Evolutionary conservation across 1,140 invertebrate species (phyloP), one percentile per base, ranked within the genome.

Genomic region (Agrypnia vestita): DNA sequence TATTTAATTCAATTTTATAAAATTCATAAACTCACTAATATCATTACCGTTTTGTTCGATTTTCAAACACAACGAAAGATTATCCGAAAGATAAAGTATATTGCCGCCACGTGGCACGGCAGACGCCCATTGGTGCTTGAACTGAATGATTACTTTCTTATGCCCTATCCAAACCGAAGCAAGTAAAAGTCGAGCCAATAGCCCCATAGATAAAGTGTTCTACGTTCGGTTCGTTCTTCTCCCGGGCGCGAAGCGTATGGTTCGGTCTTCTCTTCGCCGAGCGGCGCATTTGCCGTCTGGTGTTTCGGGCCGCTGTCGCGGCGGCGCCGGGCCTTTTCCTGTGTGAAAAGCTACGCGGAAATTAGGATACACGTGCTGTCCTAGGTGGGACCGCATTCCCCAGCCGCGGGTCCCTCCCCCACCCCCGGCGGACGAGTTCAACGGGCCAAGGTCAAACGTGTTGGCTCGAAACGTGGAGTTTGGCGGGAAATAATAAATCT

Each of bases 341-440:
- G 49, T 51, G 46, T 71, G 67, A 71, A 67, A 71, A 71, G 15
- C 67, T 44, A 51, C 46, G 67, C 67, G 21, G 67, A 71, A 71
- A 71, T 71, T 71, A 71, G 67, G 67, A 71, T 71, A 71, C 67
- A 71, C 67, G 67, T 71, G 67, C 67, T 49, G 46, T 47, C 9
- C 67, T 47, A 17, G 67, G 67, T 71, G 47, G 67, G 6, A 19
- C 17, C 15, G 21, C 59, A 15, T 21, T 62, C 59, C 21, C 19
- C 17, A 35, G 8, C 47, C 67, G 13, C 15, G 6, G 15, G 0
- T 47, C 8, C 46, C 67, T 4, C 15, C 67, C 17, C 15, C 67
- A 6, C 11, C 15, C 25, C 67, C 67, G 13, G 1, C 67, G 6
- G 11, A 51, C 15, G 67, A n/a, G 67, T 71, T 71, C 67, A 71